These are phyloP conservation scores for Idaea biselata DNA, from an alignment of 2,888 invertebrate genomes.

Conservation along the genomic window DNA sequence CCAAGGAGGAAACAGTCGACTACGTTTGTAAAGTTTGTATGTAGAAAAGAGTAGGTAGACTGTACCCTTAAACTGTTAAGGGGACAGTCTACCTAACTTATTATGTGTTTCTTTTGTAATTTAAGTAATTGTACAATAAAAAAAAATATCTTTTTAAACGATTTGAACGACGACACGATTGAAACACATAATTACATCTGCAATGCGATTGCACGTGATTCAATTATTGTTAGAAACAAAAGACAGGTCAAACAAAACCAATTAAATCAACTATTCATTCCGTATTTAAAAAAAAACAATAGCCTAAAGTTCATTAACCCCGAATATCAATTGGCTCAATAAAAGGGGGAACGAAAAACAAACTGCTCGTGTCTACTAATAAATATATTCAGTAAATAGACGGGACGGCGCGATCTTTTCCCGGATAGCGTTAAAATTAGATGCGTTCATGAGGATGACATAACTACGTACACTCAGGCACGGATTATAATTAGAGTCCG, in stretches of 20 bases:
- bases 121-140: no score
- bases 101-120: no score
- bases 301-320: background rate
- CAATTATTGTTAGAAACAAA: background rate
- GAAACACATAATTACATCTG: no score
- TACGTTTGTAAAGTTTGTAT: no score
- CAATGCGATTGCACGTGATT: no score
- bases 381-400: background rate
- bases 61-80: no score
- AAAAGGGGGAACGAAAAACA: background rate
- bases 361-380: background rate
- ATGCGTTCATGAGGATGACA: background rate
- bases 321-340: background rate
- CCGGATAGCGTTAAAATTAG: background rate
- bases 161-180: no score
- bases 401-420: background rate
- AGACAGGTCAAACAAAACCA: background rate
- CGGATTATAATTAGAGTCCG: background rate
- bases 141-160: no score
- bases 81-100: no score
- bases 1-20: no score
- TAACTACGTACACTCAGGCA: background rate
- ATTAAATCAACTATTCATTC: no score
- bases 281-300: background rate
- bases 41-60: no score